Base-by-base conservation (phyloP, 2,888 invertebrate genomes). In the Stenichneumon culpator region DNA sequence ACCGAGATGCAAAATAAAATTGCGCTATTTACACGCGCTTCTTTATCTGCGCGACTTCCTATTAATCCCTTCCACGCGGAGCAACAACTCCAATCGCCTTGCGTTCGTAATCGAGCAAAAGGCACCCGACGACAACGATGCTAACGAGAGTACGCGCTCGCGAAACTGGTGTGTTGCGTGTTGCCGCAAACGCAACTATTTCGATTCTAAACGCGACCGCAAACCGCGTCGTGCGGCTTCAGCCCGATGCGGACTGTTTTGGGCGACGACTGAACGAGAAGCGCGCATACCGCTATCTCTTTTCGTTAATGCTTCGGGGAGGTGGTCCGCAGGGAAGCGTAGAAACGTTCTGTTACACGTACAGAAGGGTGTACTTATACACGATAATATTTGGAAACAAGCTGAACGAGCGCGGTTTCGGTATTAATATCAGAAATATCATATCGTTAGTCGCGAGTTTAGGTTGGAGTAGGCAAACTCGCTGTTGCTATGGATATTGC, bases 351-450 rank as follows among this genome's bases (percentile, higher is more conserved):
- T 36, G 36, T 72, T 54, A 50, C 36, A 52, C 70, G 19, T 22
- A 39, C 7, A 44, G 11, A 19, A 19, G 25, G 19, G 22, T 25
- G 22, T 14, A 19, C 32, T 72, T 19, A 6, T n/a, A 14, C 54
- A 14, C 36, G 3, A n/a, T 72, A 6, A 4, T 36, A 11, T 14
- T 54, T 3, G 70, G n/a, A 36, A 32, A n/a, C 9, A 11, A 39
- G 22, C 7, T 77, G 83, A 86, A 83, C 80, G 80, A 82, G 83
- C 79, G 50, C 73, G 72, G 83, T 85, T 84, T 84, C 79, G 79
- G 84, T 86, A 87, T 88, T 89, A 88, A 88, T 88, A 88, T 88
- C 86, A 88, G 86, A 87, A 89, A 89, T 88, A 87, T 85, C 73
- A 32, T 52, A 47, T 36, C 36, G 60, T 79, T 57, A 69, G 19